Conservation (phyloP, 2,113 vertebrate species). For the Cacatua alba region DNA sequence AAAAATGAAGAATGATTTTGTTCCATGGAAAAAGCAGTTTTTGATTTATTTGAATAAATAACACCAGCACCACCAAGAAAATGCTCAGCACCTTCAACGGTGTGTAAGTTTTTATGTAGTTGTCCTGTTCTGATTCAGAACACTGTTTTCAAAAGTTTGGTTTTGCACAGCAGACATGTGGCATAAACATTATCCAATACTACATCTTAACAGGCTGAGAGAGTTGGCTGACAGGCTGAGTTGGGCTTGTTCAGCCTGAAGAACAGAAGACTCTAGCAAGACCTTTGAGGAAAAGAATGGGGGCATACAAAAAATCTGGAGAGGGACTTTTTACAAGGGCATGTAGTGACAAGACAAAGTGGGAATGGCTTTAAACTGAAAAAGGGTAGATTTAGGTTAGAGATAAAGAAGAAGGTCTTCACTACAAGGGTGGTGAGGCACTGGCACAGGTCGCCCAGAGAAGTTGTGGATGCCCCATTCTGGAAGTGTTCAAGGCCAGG, state of each 20-base stretch:
- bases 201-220: not conserved
- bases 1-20: not conserved
- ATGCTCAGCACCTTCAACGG: not conserved
- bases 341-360: too few species aligned
- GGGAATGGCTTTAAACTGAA: too few species aligned
- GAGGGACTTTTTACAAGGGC: not conserved
- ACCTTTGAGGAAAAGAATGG: not conserved
- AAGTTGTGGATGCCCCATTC: not conserved
- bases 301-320: not conserved
- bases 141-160: not conserved
- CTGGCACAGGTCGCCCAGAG: not conserved
- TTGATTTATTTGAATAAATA: not conserved
- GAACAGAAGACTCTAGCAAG: not conserved
- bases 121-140: not conserved
- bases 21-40: not conserved
- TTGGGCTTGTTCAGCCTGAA: not conserved
- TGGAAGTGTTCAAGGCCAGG: not conserved
- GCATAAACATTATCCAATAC: not conserved
- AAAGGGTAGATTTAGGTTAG: not conserved
- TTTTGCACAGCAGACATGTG: not conserved
- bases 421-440: not conserved
- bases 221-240: not conserved
- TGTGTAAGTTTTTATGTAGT: not conserved
- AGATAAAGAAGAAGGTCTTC: not conserved
- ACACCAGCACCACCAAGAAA: not conserved